phyloP scores from a whole-genome alignment of 2,113 vertebrate species.

The Australoheros scitulus region DNA sequence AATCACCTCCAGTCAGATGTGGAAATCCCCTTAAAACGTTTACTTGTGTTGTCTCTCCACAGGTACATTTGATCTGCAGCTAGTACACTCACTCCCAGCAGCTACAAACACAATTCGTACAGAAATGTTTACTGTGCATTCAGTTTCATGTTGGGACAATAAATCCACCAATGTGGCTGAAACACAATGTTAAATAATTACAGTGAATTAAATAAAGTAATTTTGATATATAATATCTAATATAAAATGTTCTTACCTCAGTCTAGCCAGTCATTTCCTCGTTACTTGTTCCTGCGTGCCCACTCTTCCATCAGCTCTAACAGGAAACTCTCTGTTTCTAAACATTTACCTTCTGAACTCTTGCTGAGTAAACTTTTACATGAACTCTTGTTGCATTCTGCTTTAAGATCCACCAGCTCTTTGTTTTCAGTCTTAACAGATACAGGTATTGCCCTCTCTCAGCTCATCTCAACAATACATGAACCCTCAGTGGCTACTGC shows the following conservation, averaged over 20 bases:
- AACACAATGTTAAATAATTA: not conserved
- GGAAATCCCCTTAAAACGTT: not conserved
- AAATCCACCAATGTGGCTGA: not conserved
- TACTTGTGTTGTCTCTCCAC: not conserved
- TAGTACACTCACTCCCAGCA: not conserved
- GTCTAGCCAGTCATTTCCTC: not conserved
- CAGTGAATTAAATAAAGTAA: too few relatives aligned
- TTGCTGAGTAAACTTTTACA: not conserved
- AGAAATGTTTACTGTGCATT: not conserved
- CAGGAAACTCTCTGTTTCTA: not conserved
- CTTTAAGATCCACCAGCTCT: too few relatives aligned
- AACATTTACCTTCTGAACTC: not conserved
- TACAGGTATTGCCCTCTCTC: too few relatives aligned
- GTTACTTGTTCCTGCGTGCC: not conserved
- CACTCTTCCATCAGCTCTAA: not conserved
- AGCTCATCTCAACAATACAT: too few relatives aligned
- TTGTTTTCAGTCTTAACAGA: too few relatives aligned
- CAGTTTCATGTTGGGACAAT: not conserved
- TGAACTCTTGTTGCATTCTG: too few relatives aligned
- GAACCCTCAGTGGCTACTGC: too few relatives aligned
- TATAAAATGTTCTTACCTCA: not conserved
- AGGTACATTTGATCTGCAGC: not conserved
- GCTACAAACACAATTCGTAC: not conserved
- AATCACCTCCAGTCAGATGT: not conserved
- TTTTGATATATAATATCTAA: not conserved